Conservation (phyloP, 2,888 invertebrate species). For the Lasius platythorax region DNA sequence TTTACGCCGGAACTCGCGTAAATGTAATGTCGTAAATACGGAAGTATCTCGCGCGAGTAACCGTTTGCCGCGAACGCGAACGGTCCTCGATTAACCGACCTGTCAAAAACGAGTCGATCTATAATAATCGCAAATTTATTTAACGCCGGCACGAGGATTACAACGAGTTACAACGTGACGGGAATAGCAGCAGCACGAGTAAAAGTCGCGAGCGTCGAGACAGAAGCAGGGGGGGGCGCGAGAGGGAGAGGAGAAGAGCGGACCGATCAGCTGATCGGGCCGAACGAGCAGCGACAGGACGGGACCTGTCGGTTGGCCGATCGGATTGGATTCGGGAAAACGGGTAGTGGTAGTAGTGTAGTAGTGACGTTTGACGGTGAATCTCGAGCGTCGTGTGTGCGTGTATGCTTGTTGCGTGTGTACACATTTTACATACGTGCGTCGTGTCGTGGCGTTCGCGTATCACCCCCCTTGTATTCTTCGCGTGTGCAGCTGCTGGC, state of each 20-base stretch:
- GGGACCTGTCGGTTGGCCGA: slow-evolving; percentile 54
- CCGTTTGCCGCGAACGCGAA: not conserved
- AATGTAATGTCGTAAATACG: not conserved
- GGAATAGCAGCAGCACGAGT: no score
- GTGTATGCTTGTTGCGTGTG: not conserved
- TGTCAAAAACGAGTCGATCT: no score
- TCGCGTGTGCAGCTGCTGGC: not conserved
- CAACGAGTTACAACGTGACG: no score
- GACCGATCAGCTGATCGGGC: slow-evolving; percentile 77
- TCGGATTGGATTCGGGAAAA: slow-evolving; percentile 7
- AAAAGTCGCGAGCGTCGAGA: not conserved
- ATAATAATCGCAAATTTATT: no score
- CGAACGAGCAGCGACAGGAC: slow-evolving; percentile 54
- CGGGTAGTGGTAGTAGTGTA: not conserved
- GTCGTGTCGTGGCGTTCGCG: not conserved
- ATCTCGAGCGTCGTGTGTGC: not conserved
- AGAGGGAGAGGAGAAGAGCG: slow-evolving; percentile 17
- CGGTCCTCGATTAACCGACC: no score
- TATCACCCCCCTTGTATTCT: not conserved
- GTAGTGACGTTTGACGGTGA: not conserved
- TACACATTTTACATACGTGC: not conserved
- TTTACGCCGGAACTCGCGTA: slow-evolving; percentile 33
- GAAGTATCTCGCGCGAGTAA: not conserved
- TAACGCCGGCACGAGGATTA: no score
- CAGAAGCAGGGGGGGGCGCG: not conserved